Evolutionary conservation across 2,113 vertebrate species (phyloP).

Genomic region (Reinhardtius hippoglossoides): DNA sequence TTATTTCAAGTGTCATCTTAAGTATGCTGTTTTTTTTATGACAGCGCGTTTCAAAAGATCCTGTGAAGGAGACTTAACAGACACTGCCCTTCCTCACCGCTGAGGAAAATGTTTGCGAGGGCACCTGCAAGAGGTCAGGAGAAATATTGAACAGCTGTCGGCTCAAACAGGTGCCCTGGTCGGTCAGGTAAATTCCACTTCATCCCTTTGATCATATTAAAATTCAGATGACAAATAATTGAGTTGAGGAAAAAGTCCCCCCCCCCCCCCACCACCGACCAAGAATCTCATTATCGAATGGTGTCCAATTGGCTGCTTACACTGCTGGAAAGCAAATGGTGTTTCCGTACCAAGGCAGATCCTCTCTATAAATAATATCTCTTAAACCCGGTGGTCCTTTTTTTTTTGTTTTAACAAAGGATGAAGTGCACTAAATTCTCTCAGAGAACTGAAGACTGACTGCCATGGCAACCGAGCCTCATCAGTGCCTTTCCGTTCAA

Average conservation of each 20-base stretch:
- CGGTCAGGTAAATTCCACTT: constrained; percentile 47
- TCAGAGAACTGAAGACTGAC: constrained; percentile 49
- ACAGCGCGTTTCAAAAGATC: constrained; percentile 54
- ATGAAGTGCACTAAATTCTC: constrained; percentile 60
- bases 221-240: constrained; percentile 55
- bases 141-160: constrained; percentile 55
- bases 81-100: constrained; percentile 25
- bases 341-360: constrained; percentile 30
- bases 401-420: constrained; percentile 55
- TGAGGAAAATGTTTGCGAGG: constrained; percentile 51
- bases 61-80: constrained; percentile 50
- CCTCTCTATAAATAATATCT: constrained; percentile 59
- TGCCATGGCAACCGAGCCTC: constrained; percentile 42
- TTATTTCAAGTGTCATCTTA: constrained; percentile 61
- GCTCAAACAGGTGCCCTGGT: constrained; percentile 47
- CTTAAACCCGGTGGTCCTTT: constrained; percentile 45
- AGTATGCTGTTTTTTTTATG: constrained; percentile 43
- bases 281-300: constrained; percentile 30
- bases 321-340: constrained; percentile 44
- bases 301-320: constrained; percentile 52
- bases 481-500: constrained; percentile 23
- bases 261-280: constrained; percentile 20
- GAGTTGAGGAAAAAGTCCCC: constrained; percentile 15
- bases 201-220: constrained; percentile 30
- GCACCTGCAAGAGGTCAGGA: constrained; percentile 58